Conservation (phyloP, 2,113 vertebrate genomes). For the Tyto alba region DNA sequence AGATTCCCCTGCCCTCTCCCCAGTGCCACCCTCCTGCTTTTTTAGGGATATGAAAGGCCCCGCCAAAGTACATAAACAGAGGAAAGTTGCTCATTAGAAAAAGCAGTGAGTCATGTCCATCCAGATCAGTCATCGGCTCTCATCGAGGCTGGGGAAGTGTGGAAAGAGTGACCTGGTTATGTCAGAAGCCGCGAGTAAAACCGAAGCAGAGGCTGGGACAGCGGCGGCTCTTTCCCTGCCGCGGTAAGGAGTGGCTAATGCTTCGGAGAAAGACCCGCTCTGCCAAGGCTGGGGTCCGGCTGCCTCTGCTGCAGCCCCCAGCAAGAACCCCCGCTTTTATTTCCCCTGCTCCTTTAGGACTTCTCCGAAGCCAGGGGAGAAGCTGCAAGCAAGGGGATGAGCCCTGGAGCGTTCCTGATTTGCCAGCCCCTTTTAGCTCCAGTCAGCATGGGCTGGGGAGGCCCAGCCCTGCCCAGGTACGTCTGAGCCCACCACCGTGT, state of each 20-base stretch:
- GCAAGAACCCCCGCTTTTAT: not conserved
- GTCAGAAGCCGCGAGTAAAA: slow-evolving; percentile 23
- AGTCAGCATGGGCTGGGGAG: not conserved
- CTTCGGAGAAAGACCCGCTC: not conserved
- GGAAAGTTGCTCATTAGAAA: not conserved
- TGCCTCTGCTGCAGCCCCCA: rapidly evolving
- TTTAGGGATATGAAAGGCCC: not conserved
- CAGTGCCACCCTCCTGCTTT: slow-evolving; percentile 10
- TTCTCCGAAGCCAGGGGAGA: not conserved
- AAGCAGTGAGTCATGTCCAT: slow-evolving; percentile 28
- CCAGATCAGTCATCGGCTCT: not conserved
- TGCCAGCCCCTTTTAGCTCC: not conserved
- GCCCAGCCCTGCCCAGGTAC: not conserved
- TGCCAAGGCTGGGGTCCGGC: not conserved
- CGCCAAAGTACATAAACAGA: not conserved
- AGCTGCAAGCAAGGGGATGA: not conserved
- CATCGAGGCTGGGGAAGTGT: slow-evolving; percentile 3
- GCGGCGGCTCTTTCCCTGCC: not conserved
- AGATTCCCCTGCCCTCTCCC: not conserved
- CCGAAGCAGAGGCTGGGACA: not conserved
- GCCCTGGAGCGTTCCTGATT: not conserved
- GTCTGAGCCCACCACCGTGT: not conserved
- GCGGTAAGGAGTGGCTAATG: not conserved
- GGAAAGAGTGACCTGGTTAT: slow-evolving; percentile 57
- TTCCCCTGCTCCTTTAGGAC: not conserved